Evolutionary conservation across 2,797 vertebrate species (phyloP).

Genomic region (Echiichthys vipera): DNA sequence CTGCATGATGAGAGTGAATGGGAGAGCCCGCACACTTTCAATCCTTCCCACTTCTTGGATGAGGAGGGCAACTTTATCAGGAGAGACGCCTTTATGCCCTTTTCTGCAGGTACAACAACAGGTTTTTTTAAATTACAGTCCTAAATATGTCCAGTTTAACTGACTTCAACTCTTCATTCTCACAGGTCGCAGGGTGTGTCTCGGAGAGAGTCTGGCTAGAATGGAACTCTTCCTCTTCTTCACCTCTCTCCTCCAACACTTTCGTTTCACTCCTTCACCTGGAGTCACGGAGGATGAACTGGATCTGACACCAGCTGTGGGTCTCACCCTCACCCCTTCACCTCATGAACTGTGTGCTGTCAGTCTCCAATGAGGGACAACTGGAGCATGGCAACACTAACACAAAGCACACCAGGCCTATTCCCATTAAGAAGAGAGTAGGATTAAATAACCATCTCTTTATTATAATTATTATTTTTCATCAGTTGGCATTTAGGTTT

Average conservation of each 20-base stretch:
- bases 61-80: conserved; percentile 67
- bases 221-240: conserved; percentile 79
- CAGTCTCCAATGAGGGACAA: conserved; percentile 34
- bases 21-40: conserved; percentile 75
- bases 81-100: conserved; percentile 78
- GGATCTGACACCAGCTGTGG: conserved; percentile 54
- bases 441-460: background rate
- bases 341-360: conserved; percentile 65
- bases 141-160: background rate
- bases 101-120: conserved; percentile 76
- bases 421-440: too few relatives aligned
- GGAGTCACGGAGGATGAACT: conserved; percentile 62
- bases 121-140: background rate
- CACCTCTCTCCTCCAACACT: conserved; percentile 67
- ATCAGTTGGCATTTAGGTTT: conserved; percentile 24
- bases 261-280: conserved; percentile 64
- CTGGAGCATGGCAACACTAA: background rate
- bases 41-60: conserved; percentile 80
- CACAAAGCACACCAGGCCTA: too few relatives aligned
- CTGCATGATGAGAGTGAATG: conserved; percentile 75
- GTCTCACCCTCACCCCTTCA: conserved; percentile 36
- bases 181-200: conserved; percentile 62
- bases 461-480: conserved; percentile 32
- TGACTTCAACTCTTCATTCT: background rate
- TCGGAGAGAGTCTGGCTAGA: conserved; percentile 68